phyloP scores from a whole-genome alignment of 1,140 invertebrate species.

The Ctenoplectra terminalis region DNA sequence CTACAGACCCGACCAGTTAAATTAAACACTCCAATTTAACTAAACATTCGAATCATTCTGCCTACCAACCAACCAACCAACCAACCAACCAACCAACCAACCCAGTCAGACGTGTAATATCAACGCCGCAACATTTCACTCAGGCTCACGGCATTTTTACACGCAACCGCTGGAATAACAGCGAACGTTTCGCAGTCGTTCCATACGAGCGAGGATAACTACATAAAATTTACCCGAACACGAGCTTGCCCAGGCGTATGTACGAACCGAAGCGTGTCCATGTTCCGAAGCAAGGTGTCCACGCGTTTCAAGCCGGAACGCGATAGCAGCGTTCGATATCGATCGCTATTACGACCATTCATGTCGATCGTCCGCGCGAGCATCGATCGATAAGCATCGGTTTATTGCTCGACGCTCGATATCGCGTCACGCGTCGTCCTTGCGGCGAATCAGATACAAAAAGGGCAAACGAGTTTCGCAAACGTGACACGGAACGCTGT shows the following conservation, averaged over 20 bases:
- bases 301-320: conserved; percentile 9
- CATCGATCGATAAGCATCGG: conserved; percentile 30
- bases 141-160: neutral
- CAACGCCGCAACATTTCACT: neutral
- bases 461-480: neutral
- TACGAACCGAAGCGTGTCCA: conserved; percentile 24
- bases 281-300: neutral
- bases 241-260: conserved; percentile 15
- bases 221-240: neutral
- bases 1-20: neutral
- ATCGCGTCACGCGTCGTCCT: neutral
- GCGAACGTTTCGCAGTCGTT: neutral
- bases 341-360: conserved; percentile 3
- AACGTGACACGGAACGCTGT: neutral
- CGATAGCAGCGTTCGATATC: conserved; percentile 28
- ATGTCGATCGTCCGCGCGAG: neutral
- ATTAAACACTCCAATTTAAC: neutral
- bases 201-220: neutral
- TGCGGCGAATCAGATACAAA: neutral
- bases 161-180: neutral
- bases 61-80: neutral
- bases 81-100: no score
- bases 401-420: neutral
- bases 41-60: neutral
- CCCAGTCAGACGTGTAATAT: neutral